Percentiles rank a stretch among this genome's conserved stretches.
These are phyloP conservation scores for Lasius fuliginosus DNA, from an alignment of 2,888 invertebrate species.

Conservation along the genomic window DNA sequence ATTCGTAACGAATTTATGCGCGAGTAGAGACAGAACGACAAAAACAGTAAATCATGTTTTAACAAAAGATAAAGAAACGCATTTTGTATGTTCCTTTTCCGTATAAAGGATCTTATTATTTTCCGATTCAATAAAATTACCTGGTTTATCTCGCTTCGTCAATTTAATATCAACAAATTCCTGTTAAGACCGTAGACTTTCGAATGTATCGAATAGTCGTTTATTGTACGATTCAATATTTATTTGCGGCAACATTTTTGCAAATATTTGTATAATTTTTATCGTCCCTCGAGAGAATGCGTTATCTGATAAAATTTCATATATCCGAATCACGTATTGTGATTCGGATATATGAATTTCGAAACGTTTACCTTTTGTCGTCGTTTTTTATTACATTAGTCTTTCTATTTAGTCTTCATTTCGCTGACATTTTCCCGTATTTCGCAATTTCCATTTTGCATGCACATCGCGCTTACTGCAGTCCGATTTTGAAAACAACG, in stretches of 20 bases:
- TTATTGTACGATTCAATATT: conserved; percentile 6
- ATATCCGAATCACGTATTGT: not conserved
- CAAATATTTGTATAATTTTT: conserved; percentile 31
- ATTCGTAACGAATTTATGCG: conserved; percentile 32
- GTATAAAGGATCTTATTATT: not conserved
- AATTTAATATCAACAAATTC: conserved; percentile 25
- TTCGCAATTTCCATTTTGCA: not conserved
- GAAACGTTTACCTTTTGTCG: not conserved
- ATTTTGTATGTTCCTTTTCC: not conserved
- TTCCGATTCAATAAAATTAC: not conserved
- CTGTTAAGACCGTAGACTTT: not conserved
- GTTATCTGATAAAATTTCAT: not conserved
- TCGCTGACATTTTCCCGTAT: not conserved
- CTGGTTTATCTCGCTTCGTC: not conserved
- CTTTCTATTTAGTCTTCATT: conserved; percentile 32
- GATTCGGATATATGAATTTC: not conserved
- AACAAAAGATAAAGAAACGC: not conserved
- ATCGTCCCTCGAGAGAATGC: conserved; percentile 1
- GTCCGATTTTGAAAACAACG: conserved; percentile 15
- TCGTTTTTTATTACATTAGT: conserved; percentile 6
- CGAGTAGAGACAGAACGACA: conserved; percentile 1
- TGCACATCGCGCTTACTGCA: not conserved
- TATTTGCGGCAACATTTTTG: conserved; percentile 5
- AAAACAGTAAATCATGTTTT: not conserved
- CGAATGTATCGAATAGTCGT: not conserved